Conservation (phyloP, 2,888 invertebrate genomes). For the Lucinisca nassula region DNA sequence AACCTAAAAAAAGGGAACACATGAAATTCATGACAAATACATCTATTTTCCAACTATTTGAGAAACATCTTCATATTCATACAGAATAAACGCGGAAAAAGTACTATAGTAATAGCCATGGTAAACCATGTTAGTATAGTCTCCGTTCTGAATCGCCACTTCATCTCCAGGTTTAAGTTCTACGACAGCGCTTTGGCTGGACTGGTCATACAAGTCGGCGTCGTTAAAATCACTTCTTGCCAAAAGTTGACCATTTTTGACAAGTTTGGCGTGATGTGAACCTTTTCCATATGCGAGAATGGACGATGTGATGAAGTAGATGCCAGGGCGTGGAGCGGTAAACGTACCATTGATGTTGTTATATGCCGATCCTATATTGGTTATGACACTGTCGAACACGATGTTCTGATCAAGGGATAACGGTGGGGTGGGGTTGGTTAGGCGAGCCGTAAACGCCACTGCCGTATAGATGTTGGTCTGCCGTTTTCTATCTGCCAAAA, state of each 20-base stretch:
- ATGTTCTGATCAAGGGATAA: not conserved
- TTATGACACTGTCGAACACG: not conserved
- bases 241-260: not conserved
- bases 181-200: not conserved
- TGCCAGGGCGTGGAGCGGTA: not conserved
- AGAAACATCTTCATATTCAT: not conserved
- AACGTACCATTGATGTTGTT: not conserved
- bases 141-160: not conserved
- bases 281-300: not conserved
- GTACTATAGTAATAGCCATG: not conserved
- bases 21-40: no score
- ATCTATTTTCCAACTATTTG: not conserved
- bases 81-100: not conserved
- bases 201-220: not conserved
- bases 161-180: not conserved
- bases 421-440: not conserved
- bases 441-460: not conserved
- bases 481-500: not conserved
- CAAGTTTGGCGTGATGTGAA: not conserved
- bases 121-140: not conserved
- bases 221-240: not conserved
- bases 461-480: not conserved
- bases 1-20: no score
- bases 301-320: not conserved
- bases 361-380: not conserved